Evolutionary conservation across 35 echinoderm and acorn worm species (phyloP), one percentile per base, ranked within the genome.

Genomic region (Acanthaster planci): DNA sequence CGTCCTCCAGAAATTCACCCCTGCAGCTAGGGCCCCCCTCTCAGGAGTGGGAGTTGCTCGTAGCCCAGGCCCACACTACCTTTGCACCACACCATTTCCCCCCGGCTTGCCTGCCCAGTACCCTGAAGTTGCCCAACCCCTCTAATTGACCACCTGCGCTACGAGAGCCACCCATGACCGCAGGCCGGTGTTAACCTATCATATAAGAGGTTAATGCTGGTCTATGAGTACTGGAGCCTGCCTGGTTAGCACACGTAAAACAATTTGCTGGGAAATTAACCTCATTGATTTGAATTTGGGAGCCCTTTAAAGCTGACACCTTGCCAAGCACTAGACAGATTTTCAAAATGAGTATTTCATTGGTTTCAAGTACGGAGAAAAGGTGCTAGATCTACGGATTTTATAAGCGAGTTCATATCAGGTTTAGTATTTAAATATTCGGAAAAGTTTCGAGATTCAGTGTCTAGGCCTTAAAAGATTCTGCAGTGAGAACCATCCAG

Each of bases 211-310:
- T 72, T 72, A 72, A 72, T 72, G 34, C 64, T 29, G 26, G 64
- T 26, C 64, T 72, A 72, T 72, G 64, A 72, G 64, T 29, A 31
- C 19, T 29, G 64, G 64, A 72, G 64, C 64, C 64, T 72, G 26
- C 14, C 64, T 1, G 64, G 64, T 72, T 72, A 31, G 34, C 34
- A 26, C 34, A 34, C 23, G 34, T 72, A 34, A 72, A 72, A 72
- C 64, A 72, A 72, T 72, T 72, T 72, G 64, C 64, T 26, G 64
- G 64, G 19, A 72, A 72, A 72, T 72, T 72, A 72, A 72, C 64
- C 34, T 34, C 64, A 30, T 47, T 47, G 64, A 10, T 72, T 72
- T 72, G 64, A 21, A 35, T 72, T 72, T 35, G 26, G 30, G 0
- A 14, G 60, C 9, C 26, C 26, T 1, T 72, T 26, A 34, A 29